phyloP scores from a whole-genome alignment of 2,888 invertebrate genomes.

The Drosophila niveifrons region DNA sequence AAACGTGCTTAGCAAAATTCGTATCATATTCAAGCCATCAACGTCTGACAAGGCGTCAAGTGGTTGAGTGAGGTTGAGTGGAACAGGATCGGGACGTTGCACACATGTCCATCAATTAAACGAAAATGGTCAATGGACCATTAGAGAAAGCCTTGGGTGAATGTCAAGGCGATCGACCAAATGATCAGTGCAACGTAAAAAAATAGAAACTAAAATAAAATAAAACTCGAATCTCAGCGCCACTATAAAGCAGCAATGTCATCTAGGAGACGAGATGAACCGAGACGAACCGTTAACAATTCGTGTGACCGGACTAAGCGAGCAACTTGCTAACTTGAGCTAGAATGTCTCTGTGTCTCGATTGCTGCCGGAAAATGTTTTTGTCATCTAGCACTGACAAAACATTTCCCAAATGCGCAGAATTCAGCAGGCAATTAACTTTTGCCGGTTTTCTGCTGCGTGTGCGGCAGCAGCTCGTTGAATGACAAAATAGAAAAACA shows the following conservation, averaged over 20 bases:
- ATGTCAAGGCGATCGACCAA: constrained; percentile 61
- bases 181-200: constrained; percentile 31
- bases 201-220: neutral
- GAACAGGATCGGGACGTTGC: constrained; percentile 65
- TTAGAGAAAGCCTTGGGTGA: constrained; percentile 76
- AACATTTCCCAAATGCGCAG: constrained; percentile 71
- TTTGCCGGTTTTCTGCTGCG: constrained; percentile 59
- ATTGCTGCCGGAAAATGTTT: constrained; percentile 53
- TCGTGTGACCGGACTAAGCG: constrained; percentile 54
- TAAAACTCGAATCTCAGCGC: constrained; percentile 22
- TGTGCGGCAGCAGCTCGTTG: constrained; percentile 41
- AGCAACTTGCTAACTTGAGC: constrained; percentile 23
- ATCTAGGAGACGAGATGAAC: constrained; percentile 46
- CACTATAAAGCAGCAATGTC: constrained; percentile 38
- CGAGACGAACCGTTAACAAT: constrained; percentile 56
- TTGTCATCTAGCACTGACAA: constrained; percentile 55
- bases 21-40: constrained; percentile 55
- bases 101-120: constrained; percentile 74
- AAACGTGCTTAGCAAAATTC: constrained; percentile 25
- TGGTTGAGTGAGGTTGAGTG: constrained; percentile 39
- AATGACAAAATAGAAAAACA: constrained; percentile 32
- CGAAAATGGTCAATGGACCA: constrained; percentile 77
- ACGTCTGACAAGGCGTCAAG: constrained; percentile 73
- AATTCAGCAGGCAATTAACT: constrained; percentile 72
- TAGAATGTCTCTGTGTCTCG: constrained; percentile 7